phyloP scores from a whole-genome alignment of 2,888 invertebrate genomes.

The Erebia palarica region DNA sequence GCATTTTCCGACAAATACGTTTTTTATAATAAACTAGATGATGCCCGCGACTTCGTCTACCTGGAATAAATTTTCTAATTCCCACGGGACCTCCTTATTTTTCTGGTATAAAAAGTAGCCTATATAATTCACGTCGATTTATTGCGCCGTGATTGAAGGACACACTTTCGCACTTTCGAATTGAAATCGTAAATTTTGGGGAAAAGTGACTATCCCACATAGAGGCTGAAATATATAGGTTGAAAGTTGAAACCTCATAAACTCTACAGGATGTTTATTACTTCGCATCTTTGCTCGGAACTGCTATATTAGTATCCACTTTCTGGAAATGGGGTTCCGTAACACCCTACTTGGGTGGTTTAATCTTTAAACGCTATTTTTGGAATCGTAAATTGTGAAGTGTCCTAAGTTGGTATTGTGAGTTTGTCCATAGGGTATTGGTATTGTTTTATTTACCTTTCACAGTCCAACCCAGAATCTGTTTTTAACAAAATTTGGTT shows the following conservation, averaged over 20 bases:
- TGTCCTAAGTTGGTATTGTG: not conserved
- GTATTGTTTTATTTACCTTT: not conserved
- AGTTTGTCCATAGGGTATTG: not conserved
- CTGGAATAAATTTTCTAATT: no score
- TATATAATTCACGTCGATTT: no score
- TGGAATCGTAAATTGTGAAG: constrained; percentile 13
- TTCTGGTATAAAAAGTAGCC: no score
- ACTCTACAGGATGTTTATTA: constrained; percentile 43
- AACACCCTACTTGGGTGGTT: constrained; percentile 27
- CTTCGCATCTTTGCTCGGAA: constrained; percentile 41
- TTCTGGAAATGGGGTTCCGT: constrained; percentile 30
- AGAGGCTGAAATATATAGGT: no score
- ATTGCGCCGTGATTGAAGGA: not conserved
- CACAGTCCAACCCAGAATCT: no score
- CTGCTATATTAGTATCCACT: constrained; percentile 37
- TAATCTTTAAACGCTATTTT: constrained; percentile 17
- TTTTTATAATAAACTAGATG: no score
- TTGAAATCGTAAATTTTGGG: no score
- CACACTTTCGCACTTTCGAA: not conserved
- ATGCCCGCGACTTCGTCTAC: no score
- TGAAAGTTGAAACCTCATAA: not conserved
- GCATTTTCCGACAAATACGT: no score
- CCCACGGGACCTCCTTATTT: no score
- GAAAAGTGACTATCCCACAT: no score
- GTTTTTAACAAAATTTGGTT: no score